Conservation (phyloP, 2,888 invertebrate genomes). For the Apoda limacodes region DNA sequence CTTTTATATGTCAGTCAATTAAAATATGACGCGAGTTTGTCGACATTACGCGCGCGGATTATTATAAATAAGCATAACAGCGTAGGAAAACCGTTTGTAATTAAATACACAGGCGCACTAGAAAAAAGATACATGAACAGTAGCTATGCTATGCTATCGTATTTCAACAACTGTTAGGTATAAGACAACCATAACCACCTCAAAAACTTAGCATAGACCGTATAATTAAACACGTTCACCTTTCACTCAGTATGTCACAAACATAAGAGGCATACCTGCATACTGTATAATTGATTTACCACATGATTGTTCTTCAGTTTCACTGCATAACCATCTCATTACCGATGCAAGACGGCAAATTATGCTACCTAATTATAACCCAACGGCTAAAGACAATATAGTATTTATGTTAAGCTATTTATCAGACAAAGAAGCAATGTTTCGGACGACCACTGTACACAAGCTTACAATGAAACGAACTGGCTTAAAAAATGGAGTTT, state of each 20-base stretch:
- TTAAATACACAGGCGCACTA: too few species aligned
- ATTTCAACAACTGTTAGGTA: too few species aligned
- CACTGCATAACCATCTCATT: conserved; percentile 47
- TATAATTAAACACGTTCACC: too few species aligned
- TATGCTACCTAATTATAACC: conserved; percentile 66
- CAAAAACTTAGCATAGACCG: too few species aligned
- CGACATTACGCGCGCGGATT: too few species aligned
- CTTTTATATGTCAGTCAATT: too few species aligned
- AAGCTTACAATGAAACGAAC: conserved; percentile 35
- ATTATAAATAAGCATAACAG: too few species aligned
- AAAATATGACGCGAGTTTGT: too few species aligned
- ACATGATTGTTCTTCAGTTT: conserved; percentile 44
- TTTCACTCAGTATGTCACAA: conserved; percentile 28
- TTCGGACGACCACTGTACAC: conserved; percentile 42
- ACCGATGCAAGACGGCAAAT: conserved; percentile 63
- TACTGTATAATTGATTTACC: conserved; percentile 55
- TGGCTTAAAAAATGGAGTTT: conserved; percentile 53
- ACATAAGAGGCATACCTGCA: conserved; percentile 33
- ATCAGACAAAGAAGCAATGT: conserved; percentile 61
- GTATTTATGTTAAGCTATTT: conserved; percentile 67
- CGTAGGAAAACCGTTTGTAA: too few species aligned
- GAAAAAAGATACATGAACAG: too few species aligned
- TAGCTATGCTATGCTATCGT: too few species aligned
- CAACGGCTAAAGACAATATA: conserved; percentile 59
- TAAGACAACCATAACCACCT: too few species aligned